Conservation (phyloP, 2,113 vertebrate genomes). For the Glareola pratincola region DNA sequence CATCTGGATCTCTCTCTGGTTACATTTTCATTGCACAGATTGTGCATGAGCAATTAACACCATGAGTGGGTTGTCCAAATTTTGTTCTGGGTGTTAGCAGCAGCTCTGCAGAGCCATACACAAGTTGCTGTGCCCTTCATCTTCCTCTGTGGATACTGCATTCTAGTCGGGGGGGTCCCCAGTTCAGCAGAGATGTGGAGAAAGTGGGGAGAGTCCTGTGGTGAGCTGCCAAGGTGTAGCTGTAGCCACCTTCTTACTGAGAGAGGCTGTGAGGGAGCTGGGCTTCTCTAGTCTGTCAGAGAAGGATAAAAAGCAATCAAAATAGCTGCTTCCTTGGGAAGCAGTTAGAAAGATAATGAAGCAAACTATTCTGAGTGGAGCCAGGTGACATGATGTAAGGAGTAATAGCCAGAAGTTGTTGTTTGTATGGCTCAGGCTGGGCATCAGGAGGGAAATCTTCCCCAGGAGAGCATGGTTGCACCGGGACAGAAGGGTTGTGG, state of each 20-base stretch:
- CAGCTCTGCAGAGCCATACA: background rate
- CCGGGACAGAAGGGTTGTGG: background rate
- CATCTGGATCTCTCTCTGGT: slow-evolving; percentile 38
- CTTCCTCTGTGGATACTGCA: background rate
- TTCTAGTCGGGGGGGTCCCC: background rate
- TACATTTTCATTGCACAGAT: slow-evolving; percentile 37
- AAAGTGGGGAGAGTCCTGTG: too few relatives aligned
- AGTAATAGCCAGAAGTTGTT: background rate
- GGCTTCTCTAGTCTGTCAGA: background rate
- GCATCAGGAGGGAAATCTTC: background rate
- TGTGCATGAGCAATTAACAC: slow-evolving; percentile 15
- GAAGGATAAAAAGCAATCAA: background rate
- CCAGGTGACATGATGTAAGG: background rate
- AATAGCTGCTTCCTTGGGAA: background rate
- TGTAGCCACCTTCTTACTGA: background rate
- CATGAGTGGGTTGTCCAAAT: background rate
- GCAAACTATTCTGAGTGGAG: background rate
- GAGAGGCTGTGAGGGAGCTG: background rate
- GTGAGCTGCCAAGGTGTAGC: background rate
- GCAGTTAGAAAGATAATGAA: background rate
- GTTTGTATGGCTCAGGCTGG: background rate
- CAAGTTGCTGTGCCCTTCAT: background rate
- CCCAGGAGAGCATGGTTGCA: background rate
- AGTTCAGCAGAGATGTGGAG: background rate
- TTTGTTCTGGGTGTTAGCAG: too few relatives aligned